Evolutionary conservation across 2,797 vertebrate genomes (phyloP).

Genomic region (Spinus pinus): DNA sequence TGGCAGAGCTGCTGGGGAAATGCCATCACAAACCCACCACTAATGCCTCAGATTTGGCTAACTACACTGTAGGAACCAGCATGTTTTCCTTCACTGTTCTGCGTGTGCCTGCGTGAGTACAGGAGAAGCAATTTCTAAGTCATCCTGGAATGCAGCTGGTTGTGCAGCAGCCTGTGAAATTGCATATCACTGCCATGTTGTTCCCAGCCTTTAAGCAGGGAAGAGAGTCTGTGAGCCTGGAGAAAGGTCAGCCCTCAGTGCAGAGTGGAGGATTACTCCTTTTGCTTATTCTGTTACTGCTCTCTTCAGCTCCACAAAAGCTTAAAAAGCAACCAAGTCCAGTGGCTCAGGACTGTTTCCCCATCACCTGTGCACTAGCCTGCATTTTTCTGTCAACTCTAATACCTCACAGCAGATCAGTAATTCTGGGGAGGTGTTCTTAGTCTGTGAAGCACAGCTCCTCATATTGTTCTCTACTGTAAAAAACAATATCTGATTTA

Average conservation of each 20-base stretch:
- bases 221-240: background rate
- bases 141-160: background rate
- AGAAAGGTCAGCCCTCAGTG: background rate
- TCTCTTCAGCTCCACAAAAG: background rate
- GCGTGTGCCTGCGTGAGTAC: background rate
- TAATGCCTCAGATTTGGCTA: background rate
- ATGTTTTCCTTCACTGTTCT: background rate
- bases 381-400: background rate
- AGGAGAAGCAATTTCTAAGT: background rate
- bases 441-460: background rate
- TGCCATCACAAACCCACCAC: background rate
- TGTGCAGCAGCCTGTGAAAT: conserved; percentile 30
- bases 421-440: background rate
- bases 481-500: background rate
- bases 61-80: background rate
- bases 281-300: rapidly evolving
- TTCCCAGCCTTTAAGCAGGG: background rate
- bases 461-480: background rate
- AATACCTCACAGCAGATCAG: background rate
- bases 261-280: background rate
- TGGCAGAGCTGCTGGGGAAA: background rate
- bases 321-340: background rate
- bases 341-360: background rate
- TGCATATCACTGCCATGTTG: background rate
- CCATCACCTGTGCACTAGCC: background rate